Evolutionary conservation across 2,797 vertebrate species (phyloP), one percentile per base, ranked within the genome.

Genomic region (Diglossa cyanea): DNA sequence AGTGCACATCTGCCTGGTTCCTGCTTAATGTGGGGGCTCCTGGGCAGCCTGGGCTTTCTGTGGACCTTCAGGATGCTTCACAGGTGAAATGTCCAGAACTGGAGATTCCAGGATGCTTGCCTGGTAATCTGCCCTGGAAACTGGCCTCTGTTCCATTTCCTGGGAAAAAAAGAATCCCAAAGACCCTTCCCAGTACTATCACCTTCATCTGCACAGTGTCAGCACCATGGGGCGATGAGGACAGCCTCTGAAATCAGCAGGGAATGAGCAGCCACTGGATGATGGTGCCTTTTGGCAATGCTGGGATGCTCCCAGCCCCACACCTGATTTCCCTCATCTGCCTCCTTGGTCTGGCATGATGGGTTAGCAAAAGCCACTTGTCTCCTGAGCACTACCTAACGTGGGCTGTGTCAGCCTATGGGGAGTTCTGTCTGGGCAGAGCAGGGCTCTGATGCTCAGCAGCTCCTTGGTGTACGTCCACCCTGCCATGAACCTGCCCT

Each of bases 221-320:
- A 80, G 61, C 68, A 80, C 44, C 33, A 2, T 12, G 45, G 16
- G 1, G 2, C 31, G n/a, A 62, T 28, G 53, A 23, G 37, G 12
- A 54, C 0, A 0, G 40, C 21, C 48, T 60, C 82, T 73, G 82
- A 80, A 83, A 83, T 44, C 60, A 25, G 3, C 17, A 40, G 12
- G 31, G 20, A 33, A 65, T 13, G 39, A 90, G 10, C 20, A 80
- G 9, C n/a, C 35, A 3, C 7, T 19, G 65, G 18, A 57, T 35
- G 61, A 26, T 0, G 0, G 31, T 15, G 24, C 44, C 0, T 0
- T 39, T 31, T 17, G 65, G 47, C 31, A 35, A 6, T 18, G 33
- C 37, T 84, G 60, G 39, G 63, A 79, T 25, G 44, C 25, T 82
- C 37, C 55, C 18, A 51, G 66, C 13, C 48, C 61, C 30, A 40